Percentiles rank a stretch among this genome's conserved stretches.
phyloP scores from a whole-genome alignment of 2,113 vertebrate genomes.

The Tetraodon nigroviridis region DNA sequence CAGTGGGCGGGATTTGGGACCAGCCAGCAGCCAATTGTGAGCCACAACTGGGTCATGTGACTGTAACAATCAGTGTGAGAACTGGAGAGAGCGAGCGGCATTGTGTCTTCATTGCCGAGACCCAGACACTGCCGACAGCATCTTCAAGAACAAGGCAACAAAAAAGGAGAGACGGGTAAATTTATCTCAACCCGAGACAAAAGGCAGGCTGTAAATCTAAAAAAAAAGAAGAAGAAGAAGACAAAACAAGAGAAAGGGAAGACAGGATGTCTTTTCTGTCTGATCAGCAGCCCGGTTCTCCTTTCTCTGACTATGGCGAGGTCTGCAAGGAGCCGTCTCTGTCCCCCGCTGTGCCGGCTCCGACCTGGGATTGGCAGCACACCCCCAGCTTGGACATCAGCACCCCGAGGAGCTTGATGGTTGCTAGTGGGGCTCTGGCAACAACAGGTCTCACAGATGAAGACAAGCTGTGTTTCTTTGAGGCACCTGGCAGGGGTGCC shows the following conservation, averaged over 20 bases:
- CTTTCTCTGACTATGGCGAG: slow-evolving; percentile 78
- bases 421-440: slow-evolving; percentile 56
- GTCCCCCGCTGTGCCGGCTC: slow-evolving; percentile 58
- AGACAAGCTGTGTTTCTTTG: slow-evolving; percentile 89
- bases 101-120: slow-evolving; percentile 52
- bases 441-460: slow-evolving; percentile 83
- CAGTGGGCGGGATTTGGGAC: slow-evolving; percentile 46
- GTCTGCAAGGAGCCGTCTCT: slow-evolving; percentile 74
- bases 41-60: slow-evolving; percentile 57
- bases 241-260: slow-evolving; percentile 40
- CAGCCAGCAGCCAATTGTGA: slow-evolving; percentile 54
- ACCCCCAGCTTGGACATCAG: slow-evolving; percentile 72
- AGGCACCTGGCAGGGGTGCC: slow-evolving; percentile 63
- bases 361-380: slow-evolving; percentile 86
- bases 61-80: slow-evolving; percentile 53
- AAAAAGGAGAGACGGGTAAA: slow-evolving; percentile 30
- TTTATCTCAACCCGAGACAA: slow-evolving; percentile 23
- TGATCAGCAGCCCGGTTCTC: slow-evolving; percentile 77
- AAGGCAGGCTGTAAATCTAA: slow-evolving; percentile 18
- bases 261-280: slow-evolving; percentile 83
- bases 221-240: slow-evolving; percentile 36
- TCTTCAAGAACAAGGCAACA: slow-evolving; percentile 29
- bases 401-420: slow-evolving; percentile 63
- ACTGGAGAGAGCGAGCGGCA: slow-evolving; percentile 62
- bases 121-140: slow-evolving; percentile 16